phyloP scores from a whole-genome alignment of 2,888 invertebrate genomes.

The Netelia fuscicornis region DNA sequence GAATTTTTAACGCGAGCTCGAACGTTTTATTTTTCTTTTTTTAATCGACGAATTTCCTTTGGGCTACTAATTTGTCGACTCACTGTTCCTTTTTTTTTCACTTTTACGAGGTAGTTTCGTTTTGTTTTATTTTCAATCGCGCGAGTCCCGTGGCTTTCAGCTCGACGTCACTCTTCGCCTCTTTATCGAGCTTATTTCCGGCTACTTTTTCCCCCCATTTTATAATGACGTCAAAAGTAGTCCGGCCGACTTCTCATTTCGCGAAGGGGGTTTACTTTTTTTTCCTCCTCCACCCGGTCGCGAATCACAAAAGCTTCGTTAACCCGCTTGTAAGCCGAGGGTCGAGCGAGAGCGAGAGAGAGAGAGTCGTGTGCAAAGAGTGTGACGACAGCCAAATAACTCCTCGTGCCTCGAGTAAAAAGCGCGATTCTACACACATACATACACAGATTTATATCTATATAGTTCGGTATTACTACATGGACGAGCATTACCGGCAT shows the following conservation, averaged over 20 bases:
- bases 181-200: slow-evolving; percentile 20
- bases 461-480: background rate
- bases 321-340: slow-evolving; percentile 49
- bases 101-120: background rate
- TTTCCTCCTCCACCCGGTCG: slow-evolving; percentile 4
- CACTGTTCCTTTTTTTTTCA: background rate
- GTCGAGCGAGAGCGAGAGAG: background rate
- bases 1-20: background rate
- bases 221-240: slow-evolving; percentile 54
- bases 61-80: background rate
- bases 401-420: slow-evolving; percentile 37
- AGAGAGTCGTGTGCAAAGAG: slow-evolving; percentile 33
- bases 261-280: slow-evolving; percentile 44
- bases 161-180: background rate
- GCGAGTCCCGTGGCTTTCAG: slow-evolving; percentile 2
- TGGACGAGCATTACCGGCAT: slow-evolving; percentile 49
- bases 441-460: slow-evolving; percentile 4
- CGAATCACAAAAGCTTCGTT: slow-evolving; percentile 62
- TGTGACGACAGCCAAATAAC: slow-evolving; percentile 54
- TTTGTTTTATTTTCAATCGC: background rate
- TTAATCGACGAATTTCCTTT: slow-evolving; percentile 19
- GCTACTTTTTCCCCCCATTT: slow-evolving; percentile 1
- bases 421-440: slow-evolving; percentile 26
- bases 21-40: too few species aligned
- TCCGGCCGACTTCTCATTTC: slow-evolving; percentile 51